Evolutionary conservation across 2,797 vertebrate species (phyloP), one percentile per base, ranked within the genome.

Genomic region (Coilia nasus): DNA sequence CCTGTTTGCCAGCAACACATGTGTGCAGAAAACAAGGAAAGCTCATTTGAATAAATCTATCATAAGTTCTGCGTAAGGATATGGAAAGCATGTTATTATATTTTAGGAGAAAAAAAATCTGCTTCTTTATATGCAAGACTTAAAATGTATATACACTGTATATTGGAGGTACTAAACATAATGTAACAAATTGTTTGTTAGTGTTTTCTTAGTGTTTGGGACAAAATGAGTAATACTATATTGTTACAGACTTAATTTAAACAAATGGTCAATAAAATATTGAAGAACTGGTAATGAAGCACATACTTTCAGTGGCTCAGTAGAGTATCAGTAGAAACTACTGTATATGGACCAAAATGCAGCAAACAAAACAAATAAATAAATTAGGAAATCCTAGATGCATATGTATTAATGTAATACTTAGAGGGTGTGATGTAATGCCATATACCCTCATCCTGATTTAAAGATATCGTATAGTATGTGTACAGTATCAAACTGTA

Each of bases 1-100:
- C 92, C 90, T 93, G 90, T 93, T 90, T 92, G 87, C 93, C 90
- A 90, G 90, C 93, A 90, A 89, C 89, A 92, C 91, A 94, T 94
- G 91, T 95, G 93, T 88, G 93, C 90, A 89, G 90, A 59, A 3
- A 67, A 88, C 54, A 28, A 81, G 82, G 75, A 44, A 78, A 78
- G 9, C 71, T 78, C 35, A 78, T 78, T 78, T 44, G 41, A 44
- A 78, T 78, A 44, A 7, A 78, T 41, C 35, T 21, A 25, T 44
- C 31, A 78, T 44, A 44, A 44, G 44, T 78, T 44, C 31, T 25
- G 21, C 19, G 21, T 21, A 19, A 78, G 19, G 35, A 41, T 44
- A 78, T 78, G 15, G 71, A 44, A 31, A 78, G 41, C 10, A 12
- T 35, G 44, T 78, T 78, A 78, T 78, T 78, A n/a, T 35, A 44